phyloP scores from a whole-genome alignment of 1,140 invertebrate genomes.

The Heterodera schachtii region DNA sequence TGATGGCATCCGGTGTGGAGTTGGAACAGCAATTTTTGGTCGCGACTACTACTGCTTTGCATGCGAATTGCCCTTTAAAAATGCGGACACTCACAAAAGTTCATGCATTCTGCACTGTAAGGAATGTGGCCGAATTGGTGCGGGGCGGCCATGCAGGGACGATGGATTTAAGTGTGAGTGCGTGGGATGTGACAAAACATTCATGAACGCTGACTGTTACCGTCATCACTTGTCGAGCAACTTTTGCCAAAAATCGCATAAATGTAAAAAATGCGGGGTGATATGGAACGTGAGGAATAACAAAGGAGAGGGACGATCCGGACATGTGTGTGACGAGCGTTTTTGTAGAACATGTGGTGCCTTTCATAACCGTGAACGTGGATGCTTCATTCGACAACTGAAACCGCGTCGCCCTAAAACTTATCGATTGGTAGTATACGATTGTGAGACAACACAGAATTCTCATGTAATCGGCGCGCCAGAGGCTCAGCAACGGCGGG shows the following conservation, averaged over 20 bases:
- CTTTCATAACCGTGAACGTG: background rate
- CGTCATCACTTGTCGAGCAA: background rate
- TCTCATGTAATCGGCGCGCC: background rate
- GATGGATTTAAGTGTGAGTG: background rate
- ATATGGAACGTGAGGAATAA: slow-evolving; percentile 5
- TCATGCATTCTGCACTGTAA: background rate
- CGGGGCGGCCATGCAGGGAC: background rate
- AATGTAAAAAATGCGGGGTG: slow-evolving; percentile 6
- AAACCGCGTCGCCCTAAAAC: background rate
- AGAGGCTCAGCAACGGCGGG: background rate
- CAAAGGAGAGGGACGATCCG: background rate
- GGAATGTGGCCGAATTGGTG: background rate
- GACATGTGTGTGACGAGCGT: background rate
- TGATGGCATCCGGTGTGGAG: slow-evolving; percentile 5
- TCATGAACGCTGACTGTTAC: background rate
- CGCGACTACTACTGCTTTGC: background rate
- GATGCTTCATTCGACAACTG: background rate
- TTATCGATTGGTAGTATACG: background rate
- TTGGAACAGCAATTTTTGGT: background rate
- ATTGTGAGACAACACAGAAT: slow-evolving; percentile 15
- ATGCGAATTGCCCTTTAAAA: background rate
- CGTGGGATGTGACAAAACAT: slow-evolving; percentile 3
- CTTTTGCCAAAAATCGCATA: background rate
- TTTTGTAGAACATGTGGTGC: background rate
- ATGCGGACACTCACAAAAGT: background rate